Base-by-base conservation (phyloP, 2,888 invertebrate genomes). In the Pyrrhia umbra region DNA sequence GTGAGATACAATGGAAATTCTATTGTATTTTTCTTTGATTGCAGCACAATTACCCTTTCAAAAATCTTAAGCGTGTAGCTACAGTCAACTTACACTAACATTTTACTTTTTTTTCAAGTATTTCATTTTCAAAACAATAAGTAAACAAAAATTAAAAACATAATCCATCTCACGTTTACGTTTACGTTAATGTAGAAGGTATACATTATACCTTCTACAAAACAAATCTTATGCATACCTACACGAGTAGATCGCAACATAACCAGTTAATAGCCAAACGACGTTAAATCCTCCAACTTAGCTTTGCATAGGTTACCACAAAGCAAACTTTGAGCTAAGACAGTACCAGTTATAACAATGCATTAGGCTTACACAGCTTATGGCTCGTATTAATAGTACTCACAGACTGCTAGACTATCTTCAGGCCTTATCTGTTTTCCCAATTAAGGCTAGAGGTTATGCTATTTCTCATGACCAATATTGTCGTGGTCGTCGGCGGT, bases 341-440 rank as follows among this genome's bases (percentile, higher is more conserved):
- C 43, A 21, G 25, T 39, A 37, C 47, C 54, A 66, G 49, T 45
- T 73, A 45, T 40, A 54, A 55, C 74, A 50, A 54, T 59, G 68
- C 54, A 55, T 70, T 73, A 46, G 68, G 59, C 45, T 70, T 55
- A 70, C 16, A n/a, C 2, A 6, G 56, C 37, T 50, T 37, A 40
- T 15, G 27, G 21, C 18, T 54, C 23, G 37, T 21, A 39, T n/a
- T 9, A 20, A 21, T 27, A 25, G 30, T 15, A 27, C 39, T 39
- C 45, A 39, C 34, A 43, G 27, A 51, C 47, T 23, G 21, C 40
- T 42, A 20, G 15, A 34, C 5, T 34, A 42, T n/a, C 15, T 23
- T 56, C 39, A 68, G 5, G 15, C 8, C 2, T 62, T 27, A 6
- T 5, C n/a, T 18, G 15, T 9, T 21, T 30, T 18, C 21, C 30